phyloP scores from a whole-genome alignment of 1,140 invertebrate genomes.

The Zaprionus inermis region DNA sequence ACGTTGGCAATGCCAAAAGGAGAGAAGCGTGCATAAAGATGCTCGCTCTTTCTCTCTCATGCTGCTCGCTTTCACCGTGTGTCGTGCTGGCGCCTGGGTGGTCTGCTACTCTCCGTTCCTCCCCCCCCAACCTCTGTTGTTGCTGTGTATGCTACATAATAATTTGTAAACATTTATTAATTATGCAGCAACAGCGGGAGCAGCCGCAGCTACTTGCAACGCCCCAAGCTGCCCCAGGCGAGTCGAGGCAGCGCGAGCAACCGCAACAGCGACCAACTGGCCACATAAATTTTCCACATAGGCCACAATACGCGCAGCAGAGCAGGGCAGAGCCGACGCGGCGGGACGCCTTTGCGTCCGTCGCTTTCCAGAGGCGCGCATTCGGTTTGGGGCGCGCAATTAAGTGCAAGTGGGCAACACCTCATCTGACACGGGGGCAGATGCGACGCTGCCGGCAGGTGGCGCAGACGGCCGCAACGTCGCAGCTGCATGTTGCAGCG shows the following conservation, averaged over 20 bases:
- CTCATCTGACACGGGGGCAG: conserved; percentile 41
- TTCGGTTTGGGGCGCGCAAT: conserved; percentile 66
- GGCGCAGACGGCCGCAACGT: neutral
- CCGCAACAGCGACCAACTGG: conserved; percentile 46
- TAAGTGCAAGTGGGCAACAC: conserved; percentile 76
- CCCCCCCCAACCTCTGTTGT: neutral
- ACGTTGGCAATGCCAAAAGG: neutral
- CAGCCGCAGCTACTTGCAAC: conserved; percentile 44
- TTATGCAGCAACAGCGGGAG: conserved; percentile 74
- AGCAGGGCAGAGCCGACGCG: no score
- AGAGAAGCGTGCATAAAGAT: neutral
- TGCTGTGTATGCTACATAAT: conserved; percentile 74
- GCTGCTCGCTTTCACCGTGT: conserved; percentile 43
- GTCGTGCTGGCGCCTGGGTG: conserved; percentile 56
- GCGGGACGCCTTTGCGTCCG: conserved; percentile 36
- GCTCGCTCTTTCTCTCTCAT: neutral
- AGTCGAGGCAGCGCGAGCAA: neutral
- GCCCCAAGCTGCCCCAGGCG: conserved; percentile 49
- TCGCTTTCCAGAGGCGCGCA: conserved; percentile 53
- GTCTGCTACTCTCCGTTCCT: conserved; percentile 28
- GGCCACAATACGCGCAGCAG: conserved; percentile 46
- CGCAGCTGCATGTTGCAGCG: conserved; percentile 3
- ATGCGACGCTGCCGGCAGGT: neutral
- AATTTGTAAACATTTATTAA: conserved; percentile 82
- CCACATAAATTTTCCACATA: conserved; percentile 73